A percentile compares a stretch with the other conserved stretches of the same genome.
phyloP scores from a whole-genome alignment of 1,140 invertebrate genomes.

The Drosophila persimilis region DNA sequence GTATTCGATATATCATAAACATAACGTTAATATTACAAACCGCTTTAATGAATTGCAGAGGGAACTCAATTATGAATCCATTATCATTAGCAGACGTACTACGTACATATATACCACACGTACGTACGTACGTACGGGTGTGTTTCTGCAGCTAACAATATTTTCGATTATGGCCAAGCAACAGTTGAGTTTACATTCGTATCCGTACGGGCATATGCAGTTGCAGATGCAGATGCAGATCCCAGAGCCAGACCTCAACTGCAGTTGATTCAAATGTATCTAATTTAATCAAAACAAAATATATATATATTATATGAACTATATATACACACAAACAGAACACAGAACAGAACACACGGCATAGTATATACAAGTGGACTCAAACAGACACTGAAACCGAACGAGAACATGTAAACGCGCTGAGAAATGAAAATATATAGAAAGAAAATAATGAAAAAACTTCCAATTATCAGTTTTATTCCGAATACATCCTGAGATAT shows the following conservation, averaged over 20 bases:
- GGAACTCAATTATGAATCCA: conserved; percentile 37
- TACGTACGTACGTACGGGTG: conserved; percentile 14
- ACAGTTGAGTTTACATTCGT: conserved; percentile 47
- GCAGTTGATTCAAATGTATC: conserved; percentile 51
- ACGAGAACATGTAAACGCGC: conserved; percentile 56
- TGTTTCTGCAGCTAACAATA: conserved; percentile 48
- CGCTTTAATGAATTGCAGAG: conserved; percentile 71
- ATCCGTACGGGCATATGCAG: conserved; percentile 30
- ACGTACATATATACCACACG: not conserved
- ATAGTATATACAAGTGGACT: conserved; percentile 63
- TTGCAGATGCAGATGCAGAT: conserved; percentile 1
- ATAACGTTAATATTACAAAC: conserved; percentile 56
- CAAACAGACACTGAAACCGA: conserved; percentile 47
- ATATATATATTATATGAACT: conserved; percentile 50
- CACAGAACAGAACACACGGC: conserved; percentile 35
- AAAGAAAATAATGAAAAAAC: conserved; percentile 38
- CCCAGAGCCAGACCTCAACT: conserved; percentile 9
- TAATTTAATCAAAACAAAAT: conserved; percentile 73
- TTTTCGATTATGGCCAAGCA: conserved; percentile 45
- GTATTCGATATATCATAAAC: conserved; percentile 52
- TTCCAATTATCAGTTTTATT: conserved; percentile 16
- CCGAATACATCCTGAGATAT: not conserved
- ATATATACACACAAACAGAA: conserved; percentile 41
- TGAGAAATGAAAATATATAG: conserved; percentile 58
- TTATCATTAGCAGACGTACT: conserved; percentile 51